These are phyloP conservation scores for Pygoscelis antarcticus DNA, from an alignment of 2,113 vertebrate genomes.

Conservation along the genomic window DNA sequence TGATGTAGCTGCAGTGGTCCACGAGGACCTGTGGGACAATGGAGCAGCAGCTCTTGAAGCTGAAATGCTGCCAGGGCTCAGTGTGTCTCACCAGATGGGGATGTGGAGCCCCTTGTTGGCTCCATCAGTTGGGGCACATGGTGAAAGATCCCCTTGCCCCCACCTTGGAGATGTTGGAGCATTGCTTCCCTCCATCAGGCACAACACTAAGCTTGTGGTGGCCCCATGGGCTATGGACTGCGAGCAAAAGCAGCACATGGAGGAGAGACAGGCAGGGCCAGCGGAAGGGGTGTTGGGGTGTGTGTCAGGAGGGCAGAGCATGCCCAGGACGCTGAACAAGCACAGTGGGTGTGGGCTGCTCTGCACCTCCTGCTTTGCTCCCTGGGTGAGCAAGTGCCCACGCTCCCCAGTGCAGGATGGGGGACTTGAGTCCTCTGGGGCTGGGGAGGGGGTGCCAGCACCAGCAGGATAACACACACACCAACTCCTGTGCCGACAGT, in stretches of 20 bases:
- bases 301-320: background rate
- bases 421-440: background rate
- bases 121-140: background rate
- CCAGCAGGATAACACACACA: background rate
- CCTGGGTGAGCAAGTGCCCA: background rate
- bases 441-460: background rate
- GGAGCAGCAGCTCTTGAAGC: background rate
- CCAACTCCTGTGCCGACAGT: fast-evolving
- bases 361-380: background rate
- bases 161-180: background rate
- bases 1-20: background rate
- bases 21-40: background rate
- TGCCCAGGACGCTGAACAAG: no score
- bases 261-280: background rate
- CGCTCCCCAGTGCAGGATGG: fast-evolving
- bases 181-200: background rate
- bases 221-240: background rate
- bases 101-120: background rate
- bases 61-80: background rate
- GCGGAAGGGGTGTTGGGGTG: fast-evolving
- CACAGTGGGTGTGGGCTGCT: background rate
- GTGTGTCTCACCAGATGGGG: background rate
- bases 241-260: fast-evolving
- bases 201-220: background rate
- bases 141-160: background rate